Percentiles rank a stretch among this genome's conserved stretches.
These are phyloP conservation scores for Limanda limanda DNA, from an alignment of 2,113 vertebrate species.

Conservation along the genomic window DNA sequence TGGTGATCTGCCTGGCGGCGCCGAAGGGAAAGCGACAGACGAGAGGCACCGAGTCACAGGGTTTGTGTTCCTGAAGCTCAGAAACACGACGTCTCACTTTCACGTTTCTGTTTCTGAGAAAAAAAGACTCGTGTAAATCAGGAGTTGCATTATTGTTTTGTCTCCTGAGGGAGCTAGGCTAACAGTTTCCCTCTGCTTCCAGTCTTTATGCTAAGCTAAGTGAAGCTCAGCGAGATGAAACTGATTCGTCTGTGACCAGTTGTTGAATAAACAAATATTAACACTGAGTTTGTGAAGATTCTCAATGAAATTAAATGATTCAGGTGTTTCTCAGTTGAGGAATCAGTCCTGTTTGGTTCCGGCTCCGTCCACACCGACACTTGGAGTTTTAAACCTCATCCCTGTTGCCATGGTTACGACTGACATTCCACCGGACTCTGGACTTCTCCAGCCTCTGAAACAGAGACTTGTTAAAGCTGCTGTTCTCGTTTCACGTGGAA, in stretches of 20 bases:
- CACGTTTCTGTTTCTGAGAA: background rate
- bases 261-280: too few species aligned
- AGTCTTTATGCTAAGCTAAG: background rate
- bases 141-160: background rate
- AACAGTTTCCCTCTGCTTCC: background rate
- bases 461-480: too few species aligned
- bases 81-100: background rate
- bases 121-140: background rate
- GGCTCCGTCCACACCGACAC: background rate
- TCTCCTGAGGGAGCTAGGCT: background rate
- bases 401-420: background rate
- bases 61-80: background rate
- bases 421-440: background rate
- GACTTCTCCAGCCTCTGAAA: background rate
- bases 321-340: too few species aligned
- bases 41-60: background rate
- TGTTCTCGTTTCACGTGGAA: too few species aligned
- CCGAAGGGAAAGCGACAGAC: constrained; percentile 15
- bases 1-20: constrained; percentile 55
- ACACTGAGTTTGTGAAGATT: too few species aligned
- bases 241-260: too few species aligned
- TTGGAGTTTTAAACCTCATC: background rate
- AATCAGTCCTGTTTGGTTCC: too few species aligned
- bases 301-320: too few species aligned
- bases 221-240: background rate